These are phyloP conservation scores for Neogobius melanostomus DNA, from an alignment of 2,113 vertebrate genomes.

Conservation along the genomic window DNA sequence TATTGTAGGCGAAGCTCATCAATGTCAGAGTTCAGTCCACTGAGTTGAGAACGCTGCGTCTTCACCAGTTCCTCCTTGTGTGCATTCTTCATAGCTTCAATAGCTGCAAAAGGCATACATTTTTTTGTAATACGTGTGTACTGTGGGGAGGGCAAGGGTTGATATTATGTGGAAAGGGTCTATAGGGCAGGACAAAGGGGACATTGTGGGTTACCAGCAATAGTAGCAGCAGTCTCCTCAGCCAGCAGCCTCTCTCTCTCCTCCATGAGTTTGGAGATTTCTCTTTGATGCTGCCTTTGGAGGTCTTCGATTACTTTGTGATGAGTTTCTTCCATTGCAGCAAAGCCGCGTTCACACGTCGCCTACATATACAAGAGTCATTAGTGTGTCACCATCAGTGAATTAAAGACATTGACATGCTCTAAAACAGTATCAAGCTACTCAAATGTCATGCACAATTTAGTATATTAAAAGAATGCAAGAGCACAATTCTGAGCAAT, in stretches of 20 bases:
- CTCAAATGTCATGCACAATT: constrained; percentile 41
- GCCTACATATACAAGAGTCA: constrained; percentile 75
- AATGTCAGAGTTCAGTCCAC: constrained; percentile 88
- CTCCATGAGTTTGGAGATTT: constrained; percentile 91
- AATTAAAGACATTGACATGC: not conserved
- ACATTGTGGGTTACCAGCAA: constrained; percentile 81
- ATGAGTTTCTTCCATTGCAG: constrained; percentile 97
- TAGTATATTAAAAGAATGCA: constrained; percentile 48
- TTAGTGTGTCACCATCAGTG: not conserved
- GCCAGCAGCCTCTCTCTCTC: constrained; percentile 93
- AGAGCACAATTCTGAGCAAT: constrained; percentile 27
- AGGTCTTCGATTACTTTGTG: constrained; percentile 95
- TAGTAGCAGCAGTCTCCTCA: constrained; percentile 95
- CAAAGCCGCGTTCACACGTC: constrained; percentile 95
- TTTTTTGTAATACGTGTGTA: not conserved
- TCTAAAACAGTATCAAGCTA: constrained; percentile 13
- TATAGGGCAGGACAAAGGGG: not conserved
- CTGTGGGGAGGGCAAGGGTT: not conserved
- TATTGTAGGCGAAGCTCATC: constrained; percentile 90
- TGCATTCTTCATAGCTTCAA: constrained; percentile 98
- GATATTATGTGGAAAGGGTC: not conserved
- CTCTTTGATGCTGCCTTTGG: constrained; percentile 93
- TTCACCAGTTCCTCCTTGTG: constrained; percentile 96
- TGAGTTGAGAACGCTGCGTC: constrained; percentile 89
- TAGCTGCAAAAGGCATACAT: constrained; percentile 75